These are phyloP conservation scores for Callocephalon fimbriatum DNA, from an alignment of 2,113 vertebrate species.

Conservation along the genomic window DNA sequence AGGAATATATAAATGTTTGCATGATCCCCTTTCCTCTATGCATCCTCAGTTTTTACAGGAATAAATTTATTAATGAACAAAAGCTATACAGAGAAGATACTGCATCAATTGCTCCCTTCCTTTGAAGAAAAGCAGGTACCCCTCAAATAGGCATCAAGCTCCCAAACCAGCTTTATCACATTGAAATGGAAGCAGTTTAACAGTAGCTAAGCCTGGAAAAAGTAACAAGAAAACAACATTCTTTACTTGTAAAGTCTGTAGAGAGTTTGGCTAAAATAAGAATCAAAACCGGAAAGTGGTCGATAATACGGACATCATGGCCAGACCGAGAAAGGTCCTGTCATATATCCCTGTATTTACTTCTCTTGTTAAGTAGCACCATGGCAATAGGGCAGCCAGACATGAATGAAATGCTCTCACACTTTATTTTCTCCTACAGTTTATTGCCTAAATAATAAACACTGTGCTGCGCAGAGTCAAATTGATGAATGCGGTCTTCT, in stretches of 20 bases:
- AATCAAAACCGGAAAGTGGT: background rate
- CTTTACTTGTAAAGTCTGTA: background rate
- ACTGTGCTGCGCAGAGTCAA: slow-evolving; percentile 32
- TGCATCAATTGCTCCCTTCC: background rate
- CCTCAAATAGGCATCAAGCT: background rate
- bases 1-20: background rate
- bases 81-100: background rate
- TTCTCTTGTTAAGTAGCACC: background rate
- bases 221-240: background rate
- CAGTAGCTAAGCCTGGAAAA: background rate
- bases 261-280: background rate
- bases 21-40: background rate
- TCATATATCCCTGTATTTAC: background rate
- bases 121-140: background rate
- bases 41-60: background rate
- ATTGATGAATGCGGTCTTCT: slow-evolving; percentile 17
- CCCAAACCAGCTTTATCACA: background rate
- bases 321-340: background rate
- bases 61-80: background rate
- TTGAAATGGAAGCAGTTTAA: background rate
- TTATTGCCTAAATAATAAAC: slow-evolving; percentile 32
- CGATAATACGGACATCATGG: background rate
- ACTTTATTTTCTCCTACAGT: background rate
- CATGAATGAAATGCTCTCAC: background rate
- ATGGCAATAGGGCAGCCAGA: background rate